phyloP scores from a whole-genome alignment of 2,113 vertebrate species.

The Aplodontia rufa region DNA sequence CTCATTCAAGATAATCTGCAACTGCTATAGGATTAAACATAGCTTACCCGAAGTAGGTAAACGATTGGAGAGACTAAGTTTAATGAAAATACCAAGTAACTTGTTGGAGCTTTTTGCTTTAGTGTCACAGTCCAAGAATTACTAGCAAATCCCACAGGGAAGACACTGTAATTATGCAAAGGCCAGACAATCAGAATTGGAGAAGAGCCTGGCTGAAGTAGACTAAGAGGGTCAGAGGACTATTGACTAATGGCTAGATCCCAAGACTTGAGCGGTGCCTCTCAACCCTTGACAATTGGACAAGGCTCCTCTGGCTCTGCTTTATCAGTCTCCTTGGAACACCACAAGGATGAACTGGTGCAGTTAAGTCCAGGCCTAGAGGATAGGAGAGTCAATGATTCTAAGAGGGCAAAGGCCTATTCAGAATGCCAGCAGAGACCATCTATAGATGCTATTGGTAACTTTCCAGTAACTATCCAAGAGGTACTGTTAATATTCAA shows the following conservation, averaged over 20 bases:
- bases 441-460: background rate
- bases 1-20: background rate
- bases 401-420: background rate
- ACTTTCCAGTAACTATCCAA: background rate
- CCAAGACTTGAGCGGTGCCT: background rate
- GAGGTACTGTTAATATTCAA: slow-evolving; percentile 12
- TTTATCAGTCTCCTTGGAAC: background rate
- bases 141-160: slow-evolving; percentile 26
- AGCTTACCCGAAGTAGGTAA: background rate
- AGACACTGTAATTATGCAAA: background rate
- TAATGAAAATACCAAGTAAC: background rate
- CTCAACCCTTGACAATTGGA: background rate
- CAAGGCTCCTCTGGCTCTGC: background rate
- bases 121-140: slow-evolving; percentile 11
- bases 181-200: background rate
- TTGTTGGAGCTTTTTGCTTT: slow-evolving; percentile 50
- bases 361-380: background rate
- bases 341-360: background rate
- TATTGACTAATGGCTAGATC: background rate
- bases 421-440: background rate
- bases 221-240: slow-evolving; percentile 13
- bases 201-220: background rate
- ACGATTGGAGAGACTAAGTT: background rate
- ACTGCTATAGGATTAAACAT: background rate
- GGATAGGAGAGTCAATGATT: background rate